These are phyloP conservation scores for Penaeus indicus DNA, from an alignment of 1,140 invertebrate genomes.

Conservation along the genomic window DNA sequence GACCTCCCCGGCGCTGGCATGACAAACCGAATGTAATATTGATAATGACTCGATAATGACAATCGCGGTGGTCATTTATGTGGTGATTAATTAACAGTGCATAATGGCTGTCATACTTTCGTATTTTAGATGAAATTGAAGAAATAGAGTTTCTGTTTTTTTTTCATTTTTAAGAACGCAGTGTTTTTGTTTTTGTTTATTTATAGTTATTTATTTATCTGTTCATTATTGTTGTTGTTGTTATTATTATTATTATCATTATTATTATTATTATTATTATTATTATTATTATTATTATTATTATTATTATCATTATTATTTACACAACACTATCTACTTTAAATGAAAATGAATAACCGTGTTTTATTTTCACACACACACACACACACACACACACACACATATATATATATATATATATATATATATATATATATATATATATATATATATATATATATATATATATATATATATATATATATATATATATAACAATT, in stretches of 20 bases:
- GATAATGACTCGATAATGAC: no score
- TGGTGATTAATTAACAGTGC: no score
- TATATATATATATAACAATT: slow-evolving; percentile 26
- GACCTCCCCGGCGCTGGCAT: no score
- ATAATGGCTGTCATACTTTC: no score
- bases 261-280: not conserved
- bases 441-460: slow-evolving; percentile 35
- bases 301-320: not conserved
- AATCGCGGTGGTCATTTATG: no score
- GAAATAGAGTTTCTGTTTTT: no score
- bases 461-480: slow-evolving; percentile 37
- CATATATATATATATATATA: slow-evolving; percentile 41
- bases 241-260: not conserved
- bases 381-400: slow-evolving; percentile 25
- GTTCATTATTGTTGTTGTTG: not conserved
- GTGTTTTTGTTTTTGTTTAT: not conserved
- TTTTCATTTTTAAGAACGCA: not conserved
- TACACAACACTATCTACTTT: not conserved
- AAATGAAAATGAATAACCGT: not conserved
- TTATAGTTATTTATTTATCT: slow-evolving; percentile 12
- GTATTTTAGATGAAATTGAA: no score
- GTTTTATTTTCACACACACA: slow-evolving; percentile 7
- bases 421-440: slow-evolving; percentile 37
- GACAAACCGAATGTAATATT: no score
- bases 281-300: not conserved